A percentile compares a stretch with the other conserved stretches of the same genome.
These are phyloP conservation scores for Taeniopygia guttata DNA, from an alignment of 2,797 vertebrate species.

Conservation along the genomic window DNA sequence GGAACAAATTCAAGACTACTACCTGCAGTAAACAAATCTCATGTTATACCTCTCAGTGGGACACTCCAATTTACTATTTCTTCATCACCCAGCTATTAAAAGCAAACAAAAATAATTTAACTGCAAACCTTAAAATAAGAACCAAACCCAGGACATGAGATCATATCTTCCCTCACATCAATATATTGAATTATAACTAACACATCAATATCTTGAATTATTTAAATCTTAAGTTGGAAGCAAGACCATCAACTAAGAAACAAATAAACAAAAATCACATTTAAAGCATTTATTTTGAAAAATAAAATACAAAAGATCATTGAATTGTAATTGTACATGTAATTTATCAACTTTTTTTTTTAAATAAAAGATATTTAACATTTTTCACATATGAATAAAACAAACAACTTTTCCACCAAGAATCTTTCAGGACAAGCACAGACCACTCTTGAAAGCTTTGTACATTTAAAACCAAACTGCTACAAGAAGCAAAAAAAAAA, in stretches of 20 bases:
- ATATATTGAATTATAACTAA: neutral
- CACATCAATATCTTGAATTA: neutral
- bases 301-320: constrained; percentile 85
- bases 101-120: neutral
- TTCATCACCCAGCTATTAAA: neutral
- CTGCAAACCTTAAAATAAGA: neutral
- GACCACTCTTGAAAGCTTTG: constrained; percentile 6
- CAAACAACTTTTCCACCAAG: constrained; percentile 51
- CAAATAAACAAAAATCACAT: constrained; percentile 39
- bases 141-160: neutral
- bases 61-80: neutral
- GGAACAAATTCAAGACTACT: neutral
- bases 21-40: neutral
- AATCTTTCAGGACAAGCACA: constrained; percentile 19
- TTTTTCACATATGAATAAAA: constrained; percentile 65
- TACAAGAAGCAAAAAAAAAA: neutral
- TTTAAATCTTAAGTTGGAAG: neutral
- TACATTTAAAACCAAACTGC: constrained; percentile 3
- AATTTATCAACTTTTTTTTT: constrained; percentile 65
- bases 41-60: rapidly evolving
- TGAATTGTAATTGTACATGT: constrained; percentile 74
- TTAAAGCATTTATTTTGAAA: constrained; percentile 86
- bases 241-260: neutral
- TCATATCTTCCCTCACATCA: neutral
- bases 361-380: constrained; percentile 76